Percentiles rank a stretch among this genome's conserved stretches.
These are phyloP conservation scores for Strigamia maritima DNA, from an alignment of 2,888 invertebrate species.

Conservation along the genomic window DNA sequence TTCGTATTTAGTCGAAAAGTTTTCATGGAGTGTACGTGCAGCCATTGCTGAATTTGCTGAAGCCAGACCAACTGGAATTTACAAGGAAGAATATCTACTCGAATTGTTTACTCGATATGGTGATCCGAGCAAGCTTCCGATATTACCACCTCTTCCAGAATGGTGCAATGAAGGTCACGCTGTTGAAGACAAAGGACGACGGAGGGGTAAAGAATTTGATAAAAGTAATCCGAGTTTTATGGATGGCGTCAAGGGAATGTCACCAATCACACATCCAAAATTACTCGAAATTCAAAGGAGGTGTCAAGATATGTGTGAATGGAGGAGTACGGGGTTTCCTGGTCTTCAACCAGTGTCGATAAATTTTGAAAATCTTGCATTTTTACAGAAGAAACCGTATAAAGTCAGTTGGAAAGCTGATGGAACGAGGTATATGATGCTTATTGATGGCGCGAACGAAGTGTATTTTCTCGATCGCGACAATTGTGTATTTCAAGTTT, in stretches of 20 bases:
- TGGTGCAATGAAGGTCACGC: slow-evolving; percentile 67
- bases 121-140: slow-evolving; percentile 63
- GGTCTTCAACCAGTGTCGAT: slow-evolving; percentile 97
- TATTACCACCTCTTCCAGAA: slow-evolving; percentile 73
- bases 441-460: slow-evolving; percentile 78
- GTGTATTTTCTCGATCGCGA: slow-evolving; percentile 94
- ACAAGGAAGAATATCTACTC: slow-evolving; percentile 90
- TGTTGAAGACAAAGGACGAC: slow-evolving; percentile 42
- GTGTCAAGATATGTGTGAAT: slow-evolving; percentile 75
- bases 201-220: slow-evolving; percentile 57
- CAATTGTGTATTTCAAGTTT: slow-evolving; percentile 80
- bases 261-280: slow-evolving; percentile 62
- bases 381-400: slow-evolving; percentile 77
- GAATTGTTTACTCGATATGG: slow-evolving; percentile 81
- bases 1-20: slow-evolving; percentile 78
- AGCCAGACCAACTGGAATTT: slow-evolving; percentile 88
- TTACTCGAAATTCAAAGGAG: slow-evolving; percentile 67
- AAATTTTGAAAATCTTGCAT: slow-evolving; percentile 73
- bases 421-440: slow-evolving; percentile 96
- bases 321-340: slow-evolving; percentile 80
- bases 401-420: slow-evolving; percentile 99
- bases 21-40: slow-evolving; percentile 78
- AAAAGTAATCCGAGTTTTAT: slow-evolving; percentile 71
- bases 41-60: slow-evolving; percentile 74
- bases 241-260: slow-evolving; percentile 79